phyloP scores from a whole-genome alignment of 2,113 vertebrate species.

The Takifugu flavidus region DNA sequence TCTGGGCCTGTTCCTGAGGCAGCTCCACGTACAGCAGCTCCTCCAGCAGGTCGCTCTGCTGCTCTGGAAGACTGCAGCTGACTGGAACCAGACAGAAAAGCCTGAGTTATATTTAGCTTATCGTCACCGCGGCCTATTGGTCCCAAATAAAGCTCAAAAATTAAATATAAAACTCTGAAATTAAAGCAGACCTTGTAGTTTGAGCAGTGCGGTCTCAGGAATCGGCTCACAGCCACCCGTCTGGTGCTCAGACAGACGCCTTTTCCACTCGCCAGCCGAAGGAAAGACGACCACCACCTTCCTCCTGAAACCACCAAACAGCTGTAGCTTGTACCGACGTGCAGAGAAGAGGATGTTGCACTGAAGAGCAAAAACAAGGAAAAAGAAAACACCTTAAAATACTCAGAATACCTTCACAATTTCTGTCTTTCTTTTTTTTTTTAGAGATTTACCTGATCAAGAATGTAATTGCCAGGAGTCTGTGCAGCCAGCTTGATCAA shows the following conservation, averaged over 20 bases:
- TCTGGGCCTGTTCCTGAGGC: slow-evolving; percentile 73
- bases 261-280: slow-evolving; percentile 80
- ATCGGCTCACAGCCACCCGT: slow-evolving; percentile 73
- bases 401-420: background rate
- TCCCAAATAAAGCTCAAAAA: background rate
- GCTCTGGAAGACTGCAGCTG: slow-evolving; percentile 85
- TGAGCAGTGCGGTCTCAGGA: slow-evolving; percentile 82
- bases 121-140: too few relatives aligned
- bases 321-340: slow-evolving; percentile 80
- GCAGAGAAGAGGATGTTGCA: slow-evolving; percentile 86
- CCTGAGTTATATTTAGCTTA: background rate
- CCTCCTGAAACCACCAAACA: slow-evolving; percentile 79
- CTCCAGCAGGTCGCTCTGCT: slow-evolving; percentile 77
- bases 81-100: slow-evolving; percentile 58
- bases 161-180: background rate
- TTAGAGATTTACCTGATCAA: slow-evolving; percentile 81
- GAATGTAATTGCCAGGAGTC: slow-evolving; percentile 83
- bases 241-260: slow-evolving; percentile 72
- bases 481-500: slow-evolving; percentile 82
- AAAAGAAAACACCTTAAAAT: background rate
- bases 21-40: slow-evolving; percentile 82
- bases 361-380: slow-evolving; percentile 55
- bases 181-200: slow-evolving; percentile 81
- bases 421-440: background rate
- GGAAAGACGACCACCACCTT: slow-evolving; percentile 82